A percentile compares a stretch with the other conserved stretches of the same genome.
Conservation (phyloP, 1,140 invertebrate genomes). For the Procambarus virginalis region DNA sequence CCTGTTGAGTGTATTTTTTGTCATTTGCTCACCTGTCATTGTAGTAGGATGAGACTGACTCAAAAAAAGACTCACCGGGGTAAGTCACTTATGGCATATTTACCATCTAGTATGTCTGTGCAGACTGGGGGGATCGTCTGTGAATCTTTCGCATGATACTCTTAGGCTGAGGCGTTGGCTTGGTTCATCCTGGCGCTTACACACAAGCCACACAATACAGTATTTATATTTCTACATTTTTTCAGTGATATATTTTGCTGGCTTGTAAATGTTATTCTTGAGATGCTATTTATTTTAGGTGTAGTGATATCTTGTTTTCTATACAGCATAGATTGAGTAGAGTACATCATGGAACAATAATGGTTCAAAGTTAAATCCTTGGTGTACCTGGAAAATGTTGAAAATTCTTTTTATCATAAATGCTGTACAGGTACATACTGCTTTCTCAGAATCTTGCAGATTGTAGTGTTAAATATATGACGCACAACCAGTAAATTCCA, state of each 20-base stretch:
- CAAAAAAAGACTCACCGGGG: constrained; percentile 40
- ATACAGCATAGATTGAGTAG: no score
- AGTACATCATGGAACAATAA: no score
- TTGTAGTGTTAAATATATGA: no score
- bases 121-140: not conserved
- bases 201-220: not conserved
- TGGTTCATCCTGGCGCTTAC: not conserved
- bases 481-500: no score
- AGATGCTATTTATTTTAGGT: no score
- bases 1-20: constrained; percentile 4
- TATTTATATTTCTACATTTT: not conserved
- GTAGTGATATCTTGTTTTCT: no score
- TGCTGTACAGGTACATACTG: no score
- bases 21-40: not conserved
- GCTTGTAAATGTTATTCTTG: no score
- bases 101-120: not conserved
- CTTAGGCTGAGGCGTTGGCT: not conserved
- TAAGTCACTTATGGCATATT: constrained; percentile 18
- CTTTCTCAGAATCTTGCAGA: no score
- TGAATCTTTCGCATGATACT: not conserved
- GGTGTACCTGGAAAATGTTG: no score
- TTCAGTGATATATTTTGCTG: not conserved
- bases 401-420: no score
- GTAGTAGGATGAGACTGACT: constrained; percentile 24
- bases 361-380: no score